Conservation (phyloP, 2,888 invertebrate genomes). For the Drosophila lacicola region DNA sequence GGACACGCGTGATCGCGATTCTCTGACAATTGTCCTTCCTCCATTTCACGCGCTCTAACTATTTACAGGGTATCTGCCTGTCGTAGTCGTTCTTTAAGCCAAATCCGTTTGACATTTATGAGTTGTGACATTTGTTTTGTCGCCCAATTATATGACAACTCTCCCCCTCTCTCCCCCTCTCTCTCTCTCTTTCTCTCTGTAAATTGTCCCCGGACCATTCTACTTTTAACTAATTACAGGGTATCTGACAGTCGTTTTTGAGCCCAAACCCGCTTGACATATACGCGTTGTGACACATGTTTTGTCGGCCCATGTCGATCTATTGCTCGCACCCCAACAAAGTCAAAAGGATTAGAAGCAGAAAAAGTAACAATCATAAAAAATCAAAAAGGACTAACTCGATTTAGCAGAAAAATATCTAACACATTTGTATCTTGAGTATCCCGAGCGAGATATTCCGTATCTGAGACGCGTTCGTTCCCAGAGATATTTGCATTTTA, state of each 20-base stretch:
- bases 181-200: too few species aligned
- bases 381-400: constrained; percentile 57
- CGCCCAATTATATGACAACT: too few species aligned
- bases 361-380: constrained; percentile 6
- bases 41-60: too few species aligned
- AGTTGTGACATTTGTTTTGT: too few species aligned
- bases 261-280: constrained; percentile 42
- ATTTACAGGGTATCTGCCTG: too few species aligned
- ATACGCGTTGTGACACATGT: constrained; percentile 74
- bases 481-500: constrained; percentile 63
- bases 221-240: not conserved
- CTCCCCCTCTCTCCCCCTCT: too few species aligned
- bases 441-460: not conserved
- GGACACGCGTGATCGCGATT: too few species aligned
- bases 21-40: too few species aligned
- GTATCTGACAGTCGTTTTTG: constrained; percentile 8
- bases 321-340: constrained; percentile 69
- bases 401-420: constrained; percentile 78
- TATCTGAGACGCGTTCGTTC: constrained; percentile 26
- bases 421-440: constrained; percentile 49
- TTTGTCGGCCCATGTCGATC: constrained; percentile 35
- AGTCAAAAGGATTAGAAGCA: constrained; percentile 77
- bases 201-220: too few species aligned
- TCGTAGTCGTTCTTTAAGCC: too few species aligned
- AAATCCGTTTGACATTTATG: too few species aligned